phyloP scores from a whole-genome alignment of 2,113 vertebrate species.

The Pedetes capensis region DNA sequence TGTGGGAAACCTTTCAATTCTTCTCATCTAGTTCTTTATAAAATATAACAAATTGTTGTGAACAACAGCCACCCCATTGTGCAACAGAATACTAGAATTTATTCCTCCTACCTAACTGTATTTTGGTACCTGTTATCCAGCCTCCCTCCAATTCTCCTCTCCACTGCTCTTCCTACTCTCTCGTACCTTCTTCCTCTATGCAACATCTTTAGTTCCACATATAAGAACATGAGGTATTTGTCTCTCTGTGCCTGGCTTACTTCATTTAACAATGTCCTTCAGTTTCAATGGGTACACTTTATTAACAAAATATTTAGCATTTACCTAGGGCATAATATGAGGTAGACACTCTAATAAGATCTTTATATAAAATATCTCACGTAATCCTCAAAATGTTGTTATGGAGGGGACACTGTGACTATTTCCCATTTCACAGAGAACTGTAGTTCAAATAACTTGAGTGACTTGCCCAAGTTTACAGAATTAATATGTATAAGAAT shows the following conservation, averaged over 20 bases:
- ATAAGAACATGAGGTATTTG: neutral
- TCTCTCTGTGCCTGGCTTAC: neutral
- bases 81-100: neutral
- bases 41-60: neutral
- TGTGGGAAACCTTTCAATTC: neutral
- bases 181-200: neutral
- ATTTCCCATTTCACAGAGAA: neutral
- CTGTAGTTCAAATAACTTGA: neutral
- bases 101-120: no score
- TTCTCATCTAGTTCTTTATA: neutral
- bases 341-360: neutral
- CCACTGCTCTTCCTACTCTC: neutral
- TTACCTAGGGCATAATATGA: neutral
- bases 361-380: neutral
- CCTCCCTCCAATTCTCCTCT: rapidly evolving
- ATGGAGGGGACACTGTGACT: neutral
- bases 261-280: neutral
- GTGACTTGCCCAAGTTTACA: neutral
- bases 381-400: neutral
- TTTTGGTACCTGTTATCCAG: neutral
- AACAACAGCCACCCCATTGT: neutral
- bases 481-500: neutral
- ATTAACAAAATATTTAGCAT: neutral
- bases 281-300: neutral
- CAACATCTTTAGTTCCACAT: neutral